phyloP scores from a whole-genome alignment of 2,797 vertebrate genomes.

The Bryconaethiops microstoma region DNA sequence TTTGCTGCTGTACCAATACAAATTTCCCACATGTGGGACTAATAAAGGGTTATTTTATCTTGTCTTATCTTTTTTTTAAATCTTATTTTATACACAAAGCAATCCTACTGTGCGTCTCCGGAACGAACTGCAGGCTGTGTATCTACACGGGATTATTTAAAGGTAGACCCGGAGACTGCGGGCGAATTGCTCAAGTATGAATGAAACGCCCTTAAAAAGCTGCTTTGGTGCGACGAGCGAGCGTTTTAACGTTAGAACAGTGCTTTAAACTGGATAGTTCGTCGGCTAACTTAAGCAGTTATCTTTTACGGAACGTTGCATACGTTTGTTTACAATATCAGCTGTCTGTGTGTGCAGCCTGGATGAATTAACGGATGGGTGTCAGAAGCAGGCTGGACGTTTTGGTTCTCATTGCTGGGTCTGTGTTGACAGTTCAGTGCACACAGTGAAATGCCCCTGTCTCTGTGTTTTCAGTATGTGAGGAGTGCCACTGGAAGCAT shows the following conservation, averaged over 20 bases:
- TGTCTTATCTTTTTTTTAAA: no score
- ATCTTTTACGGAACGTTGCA: background rate
- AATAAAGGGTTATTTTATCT: no score
- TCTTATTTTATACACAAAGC: no score
- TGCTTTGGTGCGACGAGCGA: background rate
- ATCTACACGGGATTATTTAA: conserved; percentile 26
- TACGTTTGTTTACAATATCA: background rate
- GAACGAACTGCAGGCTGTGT: conserved; percentile 6
- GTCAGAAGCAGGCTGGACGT: background rate
- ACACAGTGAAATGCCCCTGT: background rate
- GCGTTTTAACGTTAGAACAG: background rate
- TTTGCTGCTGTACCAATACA: no score
- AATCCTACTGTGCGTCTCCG: background rate
- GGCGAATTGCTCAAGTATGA: conserved; percentile 32
- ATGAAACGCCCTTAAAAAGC: conserved; percentile 23
- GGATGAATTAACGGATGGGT: background rate
- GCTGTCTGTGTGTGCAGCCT: background rate
- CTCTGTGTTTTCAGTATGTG: background rate
- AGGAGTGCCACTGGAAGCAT: background rate
- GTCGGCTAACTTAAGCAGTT: background rate
- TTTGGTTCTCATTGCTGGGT: background rate
- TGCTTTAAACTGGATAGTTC: background rate
- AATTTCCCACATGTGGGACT: no score
- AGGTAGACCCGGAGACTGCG: conserved; percentile 4
- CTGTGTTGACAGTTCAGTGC: background rate